Base-by-base conservation (phyloP, 1,140 invertebrate species). In the Drosophila sechellia region DNA sequence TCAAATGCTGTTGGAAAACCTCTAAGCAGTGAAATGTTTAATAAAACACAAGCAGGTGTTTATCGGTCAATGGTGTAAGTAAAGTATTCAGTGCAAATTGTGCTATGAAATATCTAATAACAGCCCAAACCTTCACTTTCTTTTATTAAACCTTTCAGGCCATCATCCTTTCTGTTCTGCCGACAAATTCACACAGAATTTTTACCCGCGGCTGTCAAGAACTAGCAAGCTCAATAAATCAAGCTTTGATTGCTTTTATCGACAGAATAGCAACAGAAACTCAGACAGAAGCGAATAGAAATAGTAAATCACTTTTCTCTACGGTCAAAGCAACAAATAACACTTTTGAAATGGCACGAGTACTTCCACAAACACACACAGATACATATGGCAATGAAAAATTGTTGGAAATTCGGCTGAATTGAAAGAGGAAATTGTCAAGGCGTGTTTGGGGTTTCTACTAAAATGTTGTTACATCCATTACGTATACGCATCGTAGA, bases 401-500 rank as follows among this genome's bases (percentile, higher is more conserved):
- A 73, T 73, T 54, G 70, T 73, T 61, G 59, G 11, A 17, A 68
- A 68, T 27, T 52, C 59, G 20, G n/a, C 39, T 40, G 20, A 73
- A 61, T 46, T 10, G 48, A 48, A 49, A 40, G 43, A 17, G 56
- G 25, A 72, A 73, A 73, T 72, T 73, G 68, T 73, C 68, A 73
- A 61, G 68, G 69, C 55, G 64, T 53, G 48, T 59, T 57, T 68
- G 54, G 40, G 40, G 56, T 34, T 63, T 25, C 52, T 20, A 64
- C 27, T 42, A 57, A 49, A 70, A 70, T 57, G 64, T 49, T 42
- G 52, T 55, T 54, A 42, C 58, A 73, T 63, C 52, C 52, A 74
- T 74, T 73, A 75, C 75, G 79, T 75, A 83, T 83, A 79, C 79
- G 79, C 79, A 64, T 43, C 43, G 56, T 64, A 49, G 56, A 63